These are phyloP conservation scores for Cephalotes varians DNA, from an alignment of 2,888 invertebrate species.

Conservation along the genomic window DNA sequence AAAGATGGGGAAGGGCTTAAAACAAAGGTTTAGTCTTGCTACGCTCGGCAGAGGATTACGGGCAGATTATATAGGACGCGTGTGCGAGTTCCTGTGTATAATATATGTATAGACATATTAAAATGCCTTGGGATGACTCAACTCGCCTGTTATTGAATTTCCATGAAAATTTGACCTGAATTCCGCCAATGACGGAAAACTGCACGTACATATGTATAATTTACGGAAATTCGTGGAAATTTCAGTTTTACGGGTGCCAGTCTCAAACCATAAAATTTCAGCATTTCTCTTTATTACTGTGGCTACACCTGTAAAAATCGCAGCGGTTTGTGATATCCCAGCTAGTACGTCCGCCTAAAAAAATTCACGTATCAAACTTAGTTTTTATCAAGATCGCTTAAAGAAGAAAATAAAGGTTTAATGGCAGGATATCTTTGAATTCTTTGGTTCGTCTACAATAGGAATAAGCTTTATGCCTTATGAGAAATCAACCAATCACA, in stretches of 20 bases:
- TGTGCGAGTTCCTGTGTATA: not conserved
- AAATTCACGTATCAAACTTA: not conserved
- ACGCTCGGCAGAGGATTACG: not conserved
- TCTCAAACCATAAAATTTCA: slow-evolving; percentile 60
- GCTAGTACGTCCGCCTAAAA: not conserved
- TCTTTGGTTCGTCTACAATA: too few relatives aligned
- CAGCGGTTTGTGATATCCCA: slow-evolving; percentile 12
- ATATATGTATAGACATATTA: not conserved
- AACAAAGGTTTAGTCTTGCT: slow-evolving; percentile 10
- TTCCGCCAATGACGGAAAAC: not conserved
- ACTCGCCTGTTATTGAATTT: slow-evolving; percentile 37
- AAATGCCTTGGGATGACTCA: slow-evolving; percentile 12
- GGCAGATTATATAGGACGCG: not conserved
- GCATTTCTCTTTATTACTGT: slow-evolving; percentile 51
- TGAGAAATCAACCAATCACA: too few relatives aligned
- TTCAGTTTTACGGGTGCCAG: slow-evolving; percentile 28
- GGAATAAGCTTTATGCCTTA: too few relatives aligned
- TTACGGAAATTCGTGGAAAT: slow-evolving; percentile 35
- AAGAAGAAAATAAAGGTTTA: not conserved
- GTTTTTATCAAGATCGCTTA: slow-evolving; percentile 6
- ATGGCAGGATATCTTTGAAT: not conserved
- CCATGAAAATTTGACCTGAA: slow-evolving; percentile 21
- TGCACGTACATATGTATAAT: slow-evolving; percentile 34
- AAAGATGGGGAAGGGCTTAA: not conserved
- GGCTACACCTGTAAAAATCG: slow-evolving; percentile 21